phyloP scores from a whole-genome alignment of 2,113 vertebrate genomes.

The Rhombomys opimus region DNA sequence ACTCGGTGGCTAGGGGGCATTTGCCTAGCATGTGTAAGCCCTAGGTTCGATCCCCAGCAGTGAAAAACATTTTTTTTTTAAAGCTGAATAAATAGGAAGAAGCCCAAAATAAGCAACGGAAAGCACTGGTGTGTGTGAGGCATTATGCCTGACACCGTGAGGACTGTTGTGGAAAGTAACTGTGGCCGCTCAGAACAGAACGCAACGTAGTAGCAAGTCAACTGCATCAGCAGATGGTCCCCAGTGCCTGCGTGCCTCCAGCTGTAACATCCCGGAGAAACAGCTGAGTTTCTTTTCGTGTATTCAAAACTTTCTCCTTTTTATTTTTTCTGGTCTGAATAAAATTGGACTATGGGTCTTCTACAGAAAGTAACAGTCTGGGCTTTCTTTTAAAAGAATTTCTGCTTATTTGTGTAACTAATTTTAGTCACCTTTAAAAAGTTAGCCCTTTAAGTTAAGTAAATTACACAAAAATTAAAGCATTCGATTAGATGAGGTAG shows the following conservation, averaged over 20 bases:
- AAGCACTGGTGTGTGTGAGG: background rate
- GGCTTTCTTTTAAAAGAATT: background rate
- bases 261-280: background rate
- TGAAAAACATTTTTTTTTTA: background rate
- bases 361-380: background rate
- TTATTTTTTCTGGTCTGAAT: background rate
- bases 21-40: background rate
- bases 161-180: background rate
- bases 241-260: background rate
- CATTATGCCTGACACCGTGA: too few relatives aligned
- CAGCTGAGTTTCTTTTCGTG: background rate
- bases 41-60: background rate
- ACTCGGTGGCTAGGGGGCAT: background rate
- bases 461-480: background rate
- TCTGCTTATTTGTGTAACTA: background rate
- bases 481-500: background rate
- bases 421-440: constrained; percentile 1
- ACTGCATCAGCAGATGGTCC: background rate
- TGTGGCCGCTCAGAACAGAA: background rate
- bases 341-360: background rate
- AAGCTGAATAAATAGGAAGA: background rate
- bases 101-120: background rate
- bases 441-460: background rate
- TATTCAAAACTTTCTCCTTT: background rate
- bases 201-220: background rate